A percentile compares a stretch with the other conserved stretches of the same genome.
phyloP scores from a whole-genome alignment of 2,888 invertebrate species.

The Priocnemis perturbator region DNA sequence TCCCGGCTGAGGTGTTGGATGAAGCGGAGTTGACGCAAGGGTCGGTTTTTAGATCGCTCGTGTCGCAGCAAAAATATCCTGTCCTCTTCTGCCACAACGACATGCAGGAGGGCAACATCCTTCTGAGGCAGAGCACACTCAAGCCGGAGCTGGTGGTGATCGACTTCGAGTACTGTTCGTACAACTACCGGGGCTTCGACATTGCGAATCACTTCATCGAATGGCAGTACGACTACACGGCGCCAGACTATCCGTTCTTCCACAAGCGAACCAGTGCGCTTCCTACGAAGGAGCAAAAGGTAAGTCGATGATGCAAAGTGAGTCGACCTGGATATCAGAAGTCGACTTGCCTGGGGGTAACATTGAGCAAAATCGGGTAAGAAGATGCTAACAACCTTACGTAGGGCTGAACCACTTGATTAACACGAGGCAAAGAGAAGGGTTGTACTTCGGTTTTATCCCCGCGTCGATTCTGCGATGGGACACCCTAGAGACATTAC shows the following conservation, averaged over 20 bases:
- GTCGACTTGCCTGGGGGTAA: slow-evolving; percentile 51
- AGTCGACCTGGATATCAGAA: slow-evolving; percentile 15
- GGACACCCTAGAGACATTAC: neutral
- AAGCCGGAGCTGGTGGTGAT: slow-evolving; percentile 85
- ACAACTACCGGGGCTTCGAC: slow-evolving; percentile 95
- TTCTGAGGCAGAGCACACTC: slow-evolving; percentile 77
- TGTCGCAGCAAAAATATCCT: slow-evolving; percentile 76
- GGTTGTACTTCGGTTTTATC: neutral
- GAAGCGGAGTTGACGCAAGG: too few species aligned
- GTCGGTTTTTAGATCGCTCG: slow-evolving; percentile 70
- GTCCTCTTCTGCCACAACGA: slow-evolving; percentile 97
- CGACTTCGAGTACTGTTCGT: slow-evolving; percentile 97
- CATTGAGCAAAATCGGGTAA: slow-evolving; percentile 31
- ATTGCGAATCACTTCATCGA: slow-evolving; percentile 96
- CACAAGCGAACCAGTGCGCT: slow-evolving; percentile 81
- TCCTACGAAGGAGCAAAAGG: slow-evolving; percentile 89
- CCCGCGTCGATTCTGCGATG: neutral
- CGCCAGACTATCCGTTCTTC: slow-evolving; percentile 86
- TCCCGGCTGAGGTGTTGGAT: too few species aligned
- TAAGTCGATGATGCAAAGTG: slow-evolving; percentile 71
- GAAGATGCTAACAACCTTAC: too few species aligned
- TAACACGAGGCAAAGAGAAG: too few species aligned
- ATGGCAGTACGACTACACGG: slow-evolving; percentile 93
- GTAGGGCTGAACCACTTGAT: too few species aligned
- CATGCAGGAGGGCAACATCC: slow-evolving; percentile 90